Percentiles rank a stretch among this genome's conserved stretches.
phyloP scores from a whole-genome alignment of 2,797 vertebrate species.

The Gobio occitaniae region DNA sequence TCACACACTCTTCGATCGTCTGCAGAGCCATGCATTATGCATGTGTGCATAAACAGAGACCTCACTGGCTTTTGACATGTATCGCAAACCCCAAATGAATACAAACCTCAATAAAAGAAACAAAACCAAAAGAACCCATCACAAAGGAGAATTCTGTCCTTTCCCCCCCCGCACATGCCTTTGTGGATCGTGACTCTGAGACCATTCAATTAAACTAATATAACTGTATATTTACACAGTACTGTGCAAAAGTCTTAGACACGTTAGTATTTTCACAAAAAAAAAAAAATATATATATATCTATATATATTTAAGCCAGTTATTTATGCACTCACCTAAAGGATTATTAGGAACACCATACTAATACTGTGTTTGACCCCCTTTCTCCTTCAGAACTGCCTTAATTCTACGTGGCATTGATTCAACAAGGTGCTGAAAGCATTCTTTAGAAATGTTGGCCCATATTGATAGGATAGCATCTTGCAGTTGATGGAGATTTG shows the following conservation, averaged over 20 bases:
- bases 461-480: no score
- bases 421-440: no score
- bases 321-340: no score
- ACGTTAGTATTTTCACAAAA: no score
- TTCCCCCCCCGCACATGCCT: not conserved
- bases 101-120: constrained; percentile 34
- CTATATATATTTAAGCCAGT: no score
- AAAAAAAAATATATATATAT: no score
- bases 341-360: no score
- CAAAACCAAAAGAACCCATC: not conserved
- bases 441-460: no score
- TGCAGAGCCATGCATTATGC: constrained; percentile 56
- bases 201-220: not conserved
- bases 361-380: no score
- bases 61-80: constrained; percentile 39
- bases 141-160: not conserved
- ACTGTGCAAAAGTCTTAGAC: not conserved
- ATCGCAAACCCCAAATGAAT: constrained; percentile 36
- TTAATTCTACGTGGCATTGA: no score
- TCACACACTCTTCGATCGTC: constrained; percentile 49
- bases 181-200: not conserved
- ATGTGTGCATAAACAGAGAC: constrained; percentile 44
- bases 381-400: no score
- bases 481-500: no score
- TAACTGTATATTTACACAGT: not conserved